Percentiles rank a stretch among this genome's conserved stretches.
Evolutionary conservation across 2,113 vertebrate species (phyloP).

Genomic region (Dolichotis patagonum): DNA sequence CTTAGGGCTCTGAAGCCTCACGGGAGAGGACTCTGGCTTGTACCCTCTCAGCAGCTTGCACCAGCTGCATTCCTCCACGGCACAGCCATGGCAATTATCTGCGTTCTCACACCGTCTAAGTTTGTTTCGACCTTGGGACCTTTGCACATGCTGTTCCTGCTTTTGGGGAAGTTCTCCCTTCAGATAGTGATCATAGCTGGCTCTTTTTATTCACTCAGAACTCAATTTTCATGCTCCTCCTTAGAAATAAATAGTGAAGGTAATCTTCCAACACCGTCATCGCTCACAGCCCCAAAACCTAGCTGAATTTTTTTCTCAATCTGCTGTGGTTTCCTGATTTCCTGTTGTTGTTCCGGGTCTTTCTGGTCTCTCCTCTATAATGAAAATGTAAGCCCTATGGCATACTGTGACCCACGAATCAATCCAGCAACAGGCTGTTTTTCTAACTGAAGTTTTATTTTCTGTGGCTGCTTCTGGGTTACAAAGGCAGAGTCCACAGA

Average conservation of each 20-base stretch:
- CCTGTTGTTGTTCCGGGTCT: not conserved
- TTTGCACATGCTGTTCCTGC: not conserved
- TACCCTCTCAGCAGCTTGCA: not conserved
- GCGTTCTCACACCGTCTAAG: not conserved
- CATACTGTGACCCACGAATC: no score
- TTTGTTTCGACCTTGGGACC: not conserved
- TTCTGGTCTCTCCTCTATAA: not conserved
- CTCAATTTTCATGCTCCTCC: not conserved
- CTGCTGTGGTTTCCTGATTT: not conserved
- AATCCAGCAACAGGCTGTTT: not conserved
- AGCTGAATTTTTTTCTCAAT: not conserved
- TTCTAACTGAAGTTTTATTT: not conserved
- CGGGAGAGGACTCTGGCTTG: accelerated
- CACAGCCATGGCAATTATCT: accelerated
- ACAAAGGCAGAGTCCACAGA: not conserved
- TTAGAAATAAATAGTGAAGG: not conserved
- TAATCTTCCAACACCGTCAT: not conserved
- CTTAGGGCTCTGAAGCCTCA: not conserved
- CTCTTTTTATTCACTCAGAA: not conserved
- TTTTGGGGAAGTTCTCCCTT: not conserved
- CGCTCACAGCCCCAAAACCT: no score
- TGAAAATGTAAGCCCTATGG: not conserved
- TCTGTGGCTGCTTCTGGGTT: not conserved
- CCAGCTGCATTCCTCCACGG: accelerated
- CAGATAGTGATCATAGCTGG: not conserved